phyloP scores from a whole-genome alignment of 92 coral and sea anemone genomes.

The Palythoa grandiflora region DNA sequence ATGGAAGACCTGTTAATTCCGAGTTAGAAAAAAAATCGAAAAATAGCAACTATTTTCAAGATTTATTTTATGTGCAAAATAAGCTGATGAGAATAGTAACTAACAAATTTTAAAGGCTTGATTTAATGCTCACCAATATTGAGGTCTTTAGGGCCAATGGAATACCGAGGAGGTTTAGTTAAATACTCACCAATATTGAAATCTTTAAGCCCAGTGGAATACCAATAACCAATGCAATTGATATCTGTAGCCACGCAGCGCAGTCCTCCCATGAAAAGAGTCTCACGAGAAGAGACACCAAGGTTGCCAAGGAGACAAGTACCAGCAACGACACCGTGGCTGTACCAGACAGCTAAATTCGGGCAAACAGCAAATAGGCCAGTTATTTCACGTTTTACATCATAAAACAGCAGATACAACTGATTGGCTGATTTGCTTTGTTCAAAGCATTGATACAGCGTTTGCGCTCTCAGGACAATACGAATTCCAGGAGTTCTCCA shows the following conservation, averaged over 20 bases:
- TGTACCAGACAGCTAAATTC: neutral
- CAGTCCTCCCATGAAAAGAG: conserved; percentile 35
- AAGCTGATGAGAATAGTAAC: too few species aligned
- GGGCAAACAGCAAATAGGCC: neutral
- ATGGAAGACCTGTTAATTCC: too few species aligned
- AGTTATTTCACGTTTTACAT: too few species aligned
- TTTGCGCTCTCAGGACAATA: too few species aligned
- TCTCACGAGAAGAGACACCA: conserved; percentile 31
- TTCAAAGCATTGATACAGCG: too few species aligned
- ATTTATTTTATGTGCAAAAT: too few species aligned
- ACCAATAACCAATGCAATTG: conserved; percentile 67
- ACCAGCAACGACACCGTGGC: conserved; percentile 14
- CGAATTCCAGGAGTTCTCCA: too few species aligned
- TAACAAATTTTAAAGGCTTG: neutral
- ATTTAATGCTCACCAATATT: conserved; percentile 57
- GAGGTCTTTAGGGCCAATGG: conserved; percentile 48
- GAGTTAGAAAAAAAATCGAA: too few species aligned
- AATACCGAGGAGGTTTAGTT: neutral
- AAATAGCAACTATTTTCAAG: too few species aligned
- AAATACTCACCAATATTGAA: conserved; percentile 66
- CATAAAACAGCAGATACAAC: neutral
- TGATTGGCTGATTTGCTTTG: too few species aligned
- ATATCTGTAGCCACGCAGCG: conserved; percentile 30
- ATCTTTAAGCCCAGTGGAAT: conserved; percentile 70
- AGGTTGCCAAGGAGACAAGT: conserved; percentile 23